phyloP scores from a whole-genome alignment of 2,888 invertebrate species.

The Nomada hirtipes region DNA sequence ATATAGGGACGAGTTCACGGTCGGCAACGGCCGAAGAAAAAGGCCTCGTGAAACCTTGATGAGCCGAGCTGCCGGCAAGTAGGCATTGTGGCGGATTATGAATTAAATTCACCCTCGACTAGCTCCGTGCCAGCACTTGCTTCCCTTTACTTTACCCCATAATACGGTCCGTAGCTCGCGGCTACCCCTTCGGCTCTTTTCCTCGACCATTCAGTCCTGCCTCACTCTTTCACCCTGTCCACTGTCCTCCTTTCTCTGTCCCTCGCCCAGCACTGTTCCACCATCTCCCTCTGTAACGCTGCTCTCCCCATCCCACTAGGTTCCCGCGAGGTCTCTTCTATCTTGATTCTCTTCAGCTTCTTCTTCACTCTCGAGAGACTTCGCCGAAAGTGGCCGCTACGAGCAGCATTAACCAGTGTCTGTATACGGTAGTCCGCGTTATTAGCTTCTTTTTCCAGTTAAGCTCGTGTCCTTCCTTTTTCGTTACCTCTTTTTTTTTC shows the following conservation, averaged over 20 bases:
- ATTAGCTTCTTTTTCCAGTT: slow-evolving; percentile 61
- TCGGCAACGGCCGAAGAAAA: slow-evolving; percentile 58
- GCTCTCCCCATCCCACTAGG: not conserved
- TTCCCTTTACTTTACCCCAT: slow-evolving; percentile 72
- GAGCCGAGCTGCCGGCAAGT: slow-evolving; percentile 67
- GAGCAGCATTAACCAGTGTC: slow-evolving; percentile 56
- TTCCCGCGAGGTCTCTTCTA: slow-evolving; percentile 28
- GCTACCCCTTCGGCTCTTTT: slow-evolving; percentile 62
- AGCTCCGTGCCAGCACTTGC: slow-evolving; percentile 58
- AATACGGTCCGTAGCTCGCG: slow-evolving; percentile 73
- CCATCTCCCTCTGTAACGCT: not conserved
- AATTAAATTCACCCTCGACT: slow-evolving; percentile 76
- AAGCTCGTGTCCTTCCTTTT: slow-evolving; percentile 37
- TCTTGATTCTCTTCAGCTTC: slow-evolving; percentile 56
- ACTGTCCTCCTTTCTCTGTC: not conserved
- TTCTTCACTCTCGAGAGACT: slow-evolving; percentile 57
- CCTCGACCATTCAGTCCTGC: slow-evolving; percentile 63
- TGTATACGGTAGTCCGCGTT: slow-evolving; percentile 55
- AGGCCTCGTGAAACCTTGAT: slow-evolving; percentile 73
- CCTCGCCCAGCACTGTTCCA: not conserved
- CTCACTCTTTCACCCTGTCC: slow-evolving; percentile 19
- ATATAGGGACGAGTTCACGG: slow-evolving; percentile 43
- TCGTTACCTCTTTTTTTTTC: not conserved
- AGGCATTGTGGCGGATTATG: slow-evolving; percentile 75
- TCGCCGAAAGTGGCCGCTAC: slow-evolving; percentile 57